Percentiles rank a stretch among this genome's conserved stretches.
These are phyloP conservation scores for Oreochromis tanganicae DNA, from an alignment of 2,113 vertebrate genomes.

Conservation along the genomic window DNA sequence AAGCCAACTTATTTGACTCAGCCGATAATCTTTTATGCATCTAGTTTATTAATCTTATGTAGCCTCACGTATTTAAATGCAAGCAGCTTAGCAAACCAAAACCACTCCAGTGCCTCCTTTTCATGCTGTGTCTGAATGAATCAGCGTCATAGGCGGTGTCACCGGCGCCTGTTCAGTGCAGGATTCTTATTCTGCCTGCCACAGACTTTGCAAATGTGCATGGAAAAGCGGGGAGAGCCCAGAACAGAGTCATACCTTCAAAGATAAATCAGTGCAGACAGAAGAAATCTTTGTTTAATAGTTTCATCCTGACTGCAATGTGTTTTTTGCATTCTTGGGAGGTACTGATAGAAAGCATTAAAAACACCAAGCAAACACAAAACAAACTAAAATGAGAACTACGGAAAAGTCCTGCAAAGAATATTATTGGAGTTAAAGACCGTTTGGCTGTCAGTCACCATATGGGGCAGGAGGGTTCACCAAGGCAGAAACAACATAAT, in stretches of 20 bases:
- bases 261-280: not conserved
- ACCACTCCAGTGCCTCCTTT: not conserved
- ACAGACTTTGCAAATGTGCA: rapidly evolving
- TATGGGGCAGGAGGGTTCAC: not conserved
- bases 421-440: not conserved
- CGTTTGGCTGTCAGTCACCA: not conserved
- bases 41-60: not conserved
- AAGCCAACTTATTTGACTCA: not conserved
- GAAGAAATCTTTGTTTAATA: not conserved
- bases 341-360: not conserved
- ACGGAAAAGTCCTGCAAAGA: rapidly evolving
- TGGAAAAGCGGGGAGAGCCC: not conserved
- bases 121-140: not conserved
- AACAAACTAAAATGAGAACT: not conserved
- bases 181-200: not conserved
- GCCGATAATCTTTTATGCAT: not conserved
- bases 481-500: slow-evolving; percentile 31
- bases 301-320: not conserved
- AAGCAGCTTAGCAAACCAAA: not conserved
- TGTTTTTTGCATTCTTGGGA: not conserved
- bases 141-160: rapidly evolving
- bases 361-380: not conserved
- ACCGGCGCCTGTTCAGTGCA: not conserved
- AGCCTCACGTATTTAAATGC: not conserved
- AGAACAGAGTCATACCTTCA: not conserved